Evolutionary conservation across 2,113 vertebrate species (phyloP).

Genomic region (Crocuta crocuta): DNA sequence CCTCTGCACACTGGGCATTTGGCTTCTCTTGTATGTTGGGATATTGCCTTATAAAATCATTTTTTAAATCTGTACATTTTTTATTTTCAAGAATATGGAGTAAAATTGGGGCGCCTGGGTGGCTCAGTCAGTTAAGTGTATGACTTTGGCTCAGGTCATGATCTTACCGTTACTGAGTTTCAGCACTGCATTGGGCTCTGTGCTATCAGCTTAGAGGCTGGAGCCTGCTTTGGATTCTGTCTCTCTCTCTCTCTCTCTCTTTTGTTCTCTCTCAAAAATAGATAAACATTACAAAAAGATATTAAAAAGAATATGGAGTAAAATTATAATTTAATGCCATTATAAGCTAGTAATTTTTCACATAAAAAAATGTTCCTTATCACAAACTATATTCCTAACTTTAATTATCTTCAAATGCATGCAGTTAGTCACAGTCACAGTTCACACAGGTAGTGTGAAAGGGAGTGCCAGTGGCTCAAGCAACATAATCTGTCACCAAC

Average conservation of each 20-base stretch:
- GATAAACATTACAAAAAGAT: too few relatives aligned
- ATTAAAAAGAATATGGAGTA: background rate
- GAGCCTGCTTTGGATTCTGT: too few relatives aligned
- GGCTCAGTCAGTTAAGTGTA: too few relatives aligned
- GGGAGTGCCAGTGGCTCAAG: too few relatives aligned
- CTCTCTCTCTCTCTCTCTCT: too few relatives aligned
- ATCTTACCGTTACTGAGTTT: too few relatives aligned
- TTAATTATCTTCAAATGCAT: background rate
- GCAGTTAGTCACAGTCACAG: background rate
- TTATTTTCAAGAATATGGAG: background rate
- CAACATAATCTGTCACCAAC: background rate
- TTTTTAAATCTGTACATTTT: background rate
- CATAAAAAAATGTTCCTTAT: background rate
- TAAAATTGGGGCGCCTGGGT: background rate
- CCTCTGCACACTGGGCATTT: background rate
- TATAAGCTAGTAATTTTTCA: constrained; percentile 13
- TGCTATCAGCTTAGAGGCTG: too few relatives aligned
- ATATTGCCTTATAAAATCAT: background rate
- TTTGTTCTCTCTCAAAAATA: too few relatives aligned
- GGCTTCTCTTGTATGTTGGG: background rate
- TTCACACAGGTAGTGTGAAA: background rate
- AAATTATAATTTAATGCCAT: background rate
- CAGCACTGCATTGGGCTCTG: too few relatives aligned
- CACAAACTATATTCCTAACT: background rate
- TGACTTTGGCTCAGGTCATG: too few relatives aligned